Conservation (phyloP, 2,113 vertebrate genomes). For the Solea senegalensis region DNA sequence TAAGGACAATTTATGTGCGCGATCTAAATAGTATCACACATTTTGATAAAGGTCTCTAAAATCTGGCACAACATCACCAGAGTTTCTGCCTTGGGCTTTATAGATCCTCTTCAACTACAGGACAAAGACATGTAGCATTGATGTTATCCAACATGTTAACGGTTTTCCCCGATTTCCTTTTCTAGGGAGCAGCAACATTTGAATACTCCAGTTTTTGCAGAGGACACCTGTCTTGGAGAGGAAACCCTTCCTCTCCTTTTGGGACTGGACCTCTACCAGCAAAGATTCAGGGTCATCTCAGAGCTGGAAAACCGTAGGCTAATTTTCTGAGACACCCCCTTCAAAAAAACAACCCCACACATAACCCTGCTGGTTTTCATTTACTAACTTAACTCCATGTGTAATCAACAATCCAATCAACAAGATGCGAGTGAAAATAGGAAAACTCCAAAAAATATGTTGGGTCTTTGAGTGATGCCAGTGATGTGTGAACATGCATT, state of each 20-base stretch:
- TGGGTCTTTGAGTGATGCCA: conserved; percentile 82
- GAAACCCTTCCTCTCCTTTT: conserved; percentile 77
- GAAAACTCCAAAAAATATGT: conserved; percentile 65
- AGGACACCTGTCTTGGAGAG: conserved; percentile 74
- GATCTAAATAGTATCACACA: too few species aligned
- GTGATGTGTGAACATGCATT: conserved; percentile 80
- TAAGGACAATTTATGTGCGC: too few species aligned
- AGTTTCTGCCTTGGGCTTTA: too few species aligned
- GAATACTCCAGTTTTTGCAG: conserved; percentile 86
- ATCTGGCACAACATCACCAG: too few species aligned
- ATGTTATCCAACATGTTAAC: conserved; percentile 16
- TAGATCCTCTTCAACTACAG: too few species aligned
- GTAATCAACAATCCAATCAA: conserved; percentile 73
- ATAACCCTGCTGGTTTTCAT: conserved; percentile 81
- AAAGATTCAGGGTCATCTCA: conserved; percentile 81
- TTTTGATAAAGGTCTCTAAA: too few species aligned
- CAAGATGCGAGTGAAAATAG: conserved; percentile 64
- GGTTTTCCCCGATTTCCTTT: conserved; percentile 5
- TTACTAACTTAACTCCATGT: conserved; percentile 78
- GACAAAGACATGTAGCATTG: neutral
- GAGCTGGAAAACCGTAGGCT: conserved; percentile 81
- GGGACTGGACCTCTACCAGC: conserved; percentile 84
- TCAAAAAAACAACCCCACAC: conserved; percentile 81
- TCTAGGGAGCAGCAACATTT: conserved; percentile 93
- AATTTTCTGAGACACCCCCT: conserved; percentile 83